Evolutionary conservation across 2,113 vertebrate species (phyloP), one percentile per base, ranked within the genome.

Genomic region (Paratilapia polleni): DNA sequence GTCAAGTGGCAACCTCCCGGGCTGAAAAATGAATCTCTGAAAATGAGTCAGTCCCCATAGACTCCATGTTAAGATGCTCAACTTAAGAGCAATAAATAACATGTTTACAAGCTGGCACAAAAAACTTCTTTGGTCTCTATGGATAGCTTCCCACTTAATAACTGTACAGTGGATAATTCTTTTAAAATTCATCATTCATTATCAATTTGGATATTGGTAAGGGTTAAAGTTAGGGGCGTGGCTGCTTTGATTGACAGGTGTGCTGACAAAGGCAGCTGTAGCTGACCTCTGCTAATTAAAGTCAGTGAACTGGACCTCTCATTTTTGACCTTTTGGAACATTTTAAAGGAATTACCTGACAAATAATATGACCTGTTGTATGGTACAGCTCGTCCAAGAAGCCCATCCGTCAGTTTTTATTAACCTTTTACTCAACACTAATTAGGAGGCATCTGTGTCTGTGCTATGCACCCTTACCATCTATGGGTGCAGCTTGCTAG

Each of bases 361-460:
- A 64, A 41, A 64, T 64, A 24, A 22, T 64, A 15, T 0, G 0
- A 0, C n/a, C 41, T 64, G 7, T 12, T 64, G 12, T 0, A 22
- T 64, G 62, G 20, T 41, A 64, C 36, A 64, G 62, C 36, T 64
- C 41, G 62, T 64, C 38, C 22, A 64, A 22, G 62, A 64, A 22
- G 62, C 38, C 62, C 41, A 20, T 64, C 11, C 34, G 20, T 64
- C 36, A 15, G 62, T 41, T 41, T 64, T 64, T 41, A 5, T 36
- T 36, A 36, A 5, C 2, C 34, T 36, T 36, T 36, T 36, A 5
- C 34, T 36, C 8, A 6, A 64, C 62, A 64, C 7, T 64, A 64
- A 64, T 64, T 64, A 41, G 36, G 62, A 64, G 36, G 36, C n/a
- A 41, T 41, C 12, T 64, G 62, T 24, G 36, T 64, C 36, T 1